These are phyloP conservation scores for Chironomus tepperi DNA, from an alignment of 1,140 invertebrate genomes.

Conservation along the genomic window DNA sequence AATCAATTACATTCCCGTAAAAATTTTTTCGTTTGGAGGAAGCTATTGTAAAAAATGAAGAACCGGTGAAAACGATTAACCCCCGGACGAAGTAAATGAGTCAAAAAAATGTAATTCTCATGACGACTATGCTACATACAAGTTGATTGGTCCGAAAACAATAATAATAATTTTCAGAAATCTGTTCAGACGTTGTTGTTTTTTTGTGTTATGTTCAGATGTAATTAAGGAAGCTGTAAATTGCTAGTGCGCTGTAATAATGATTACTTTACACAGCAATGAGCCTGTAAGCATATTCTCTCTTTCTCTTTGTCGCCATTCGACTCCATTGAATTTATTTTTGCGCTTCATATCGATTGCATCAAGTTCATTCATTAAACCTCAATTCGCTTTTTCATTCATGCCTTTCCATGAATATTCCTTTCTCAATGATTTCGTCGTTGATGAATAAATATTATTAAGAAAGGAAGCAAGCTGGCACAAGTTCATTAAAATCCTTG, in stretches of 20 bases:
- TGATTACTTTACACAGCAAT: constrained; percentile 12
- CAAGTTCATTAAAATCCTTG: constrained; percentile 22
- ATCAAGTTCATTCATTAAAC: constrained; percentile 14
- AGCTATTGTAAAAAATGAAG: not conserved
- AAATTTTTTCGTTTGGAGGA: too few relatives aligned
- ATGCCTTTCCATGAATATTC: not conserved
- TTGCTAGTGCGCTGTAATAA: constrained; percentile 2
- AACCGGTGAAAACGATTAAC: not conserved
- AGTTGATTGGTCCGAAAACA: not conserved
- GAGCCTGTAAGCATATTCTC: not conserved
- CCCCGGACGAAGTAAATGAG: not conserved
- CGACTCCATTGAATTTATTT: not conserved
- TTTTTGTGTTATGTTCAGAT: not conserved
- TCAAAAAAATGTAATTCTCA: constrained; percentile 10
- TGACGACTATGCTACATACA: not conserved
- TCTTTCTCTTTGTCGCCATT: not conserved
- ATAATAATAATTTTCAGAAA: constrained; percentile 10
- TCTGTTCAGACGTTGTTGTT: not conserved
- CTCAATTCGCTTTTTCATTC: not conserved
- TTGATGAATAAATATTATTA: not conserved
- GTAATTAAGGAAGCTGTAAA: constrained; percentile 23
- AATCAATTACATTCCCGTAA: too few relatives aligned
- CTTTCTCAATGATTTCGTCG: too few relatives aligned
- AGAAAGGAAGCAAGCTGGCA: constrained; percentile 2
- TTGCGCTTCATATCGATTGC: not conserved